Evolutionary conservation across 1,140 invertebrate genomes (phyloP).

Genomic region (Drosophila ercepeae): DNA sequence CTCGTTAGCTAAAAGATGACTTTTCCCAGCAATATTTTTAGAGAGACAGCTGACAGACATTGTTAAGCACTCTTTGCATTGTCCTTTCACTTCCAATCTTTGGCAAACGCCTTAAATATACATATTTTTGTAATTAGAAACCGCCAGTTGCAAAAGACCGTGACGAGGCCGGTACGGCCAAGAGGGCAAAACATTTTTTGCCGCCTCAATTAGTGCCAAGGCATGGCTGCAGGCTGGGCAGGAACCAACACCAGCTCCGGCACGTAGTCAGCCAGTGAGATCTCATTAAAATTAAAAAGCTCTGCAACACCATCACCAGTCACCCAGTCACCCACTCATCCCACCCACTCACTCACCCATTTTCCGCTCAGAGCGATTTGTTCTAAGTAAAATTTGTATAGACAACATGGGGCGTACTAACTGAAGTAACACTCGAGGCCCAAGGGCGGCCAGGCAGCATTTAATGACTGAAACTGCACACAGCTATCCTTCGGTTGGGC

Average conservation of each 20-base stretch:
- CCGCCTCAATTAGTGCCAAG: constrained; percentile 73
- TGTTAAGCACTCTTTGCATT: constrained; percentile 45
- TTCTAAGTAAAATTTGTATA: constrained; percentile 47
- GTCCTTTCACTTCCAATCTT: constrained; percentile 49
- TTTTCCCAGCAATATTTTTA: constrained; percentile 27
- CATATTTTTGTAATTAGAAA: constrained; percentile 79
- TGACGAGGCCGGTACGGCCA: constrained; percentile 11
- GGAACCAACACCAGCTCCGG: constrained; percentile 23
- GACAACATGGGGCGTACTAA: constrained; percentile 49
- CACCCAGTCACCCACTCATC: not conserved
- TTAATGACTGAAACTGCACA: constrained; percentile 74
- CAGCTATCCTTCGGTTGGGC: constrained; percentile 31
- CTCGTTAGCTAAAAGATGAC: constrained; percentile 17
- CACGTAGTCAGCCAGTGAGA: constrained; percentile 74
- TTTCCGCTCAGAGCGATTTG: constrained; percentile 29
- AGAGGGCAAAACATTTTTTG: constrained; percentile 70
- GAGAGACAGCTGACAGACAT: constrained; percentile 38
- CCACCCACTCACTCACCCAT: not conserved
- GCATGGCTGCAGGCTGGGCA: constrained; percentile 52
- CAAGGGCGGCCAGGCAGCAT: constrained; percentile 47
- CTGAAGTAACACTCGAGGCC: constrained; percentile 62
- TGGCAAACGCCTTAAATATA: constrained; percentile 64
- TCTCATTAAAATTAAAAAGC: constrained; percentile 81
- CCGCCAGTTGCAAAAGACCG: not conserved
- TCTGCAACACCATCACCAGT: constrained; percentile 38